These are phyloP conservation scores for Mus musculus DNA, from an alignment of 2,113 vertebrate species.

Conservation along the genomic window GRCm39 chr16:28073001-28073500, in stretches of 20 bases:
- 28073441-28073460: neutral
- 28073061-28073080: neutral
- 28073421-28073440: neutral
- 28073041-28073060: constrained; percentile 40
- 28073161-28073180: neutral
- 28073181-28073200: constrained; percentile 70
- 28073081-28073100: neutral
- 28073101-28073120: neutral
- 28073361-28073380: neutral
- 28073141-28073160: constrained; percentile 1
- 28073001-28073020: neutral
- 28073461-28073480: neutral
- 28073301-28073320: constrained; percentile 51
- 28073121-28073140: neutral
- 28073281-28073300: constrained; percentile 72
- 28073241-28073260: constrained; percentile 40
- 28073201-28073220: constrained; percentile 33
- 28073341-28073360: neutral
- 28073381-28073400: neutral
- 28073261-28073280: neutral
- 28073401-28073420: neutral
- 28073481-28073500: neutral
- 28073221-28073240: constrained; percentile 41
- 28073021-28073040: neutral
- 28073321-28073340: constrained; percentile 21